Percentiles rank a stretch among this genome's conserved stretches.
Conservation (phyloP, 1,140 invertebrate genomes). For the Radopholus similis region DNA sequence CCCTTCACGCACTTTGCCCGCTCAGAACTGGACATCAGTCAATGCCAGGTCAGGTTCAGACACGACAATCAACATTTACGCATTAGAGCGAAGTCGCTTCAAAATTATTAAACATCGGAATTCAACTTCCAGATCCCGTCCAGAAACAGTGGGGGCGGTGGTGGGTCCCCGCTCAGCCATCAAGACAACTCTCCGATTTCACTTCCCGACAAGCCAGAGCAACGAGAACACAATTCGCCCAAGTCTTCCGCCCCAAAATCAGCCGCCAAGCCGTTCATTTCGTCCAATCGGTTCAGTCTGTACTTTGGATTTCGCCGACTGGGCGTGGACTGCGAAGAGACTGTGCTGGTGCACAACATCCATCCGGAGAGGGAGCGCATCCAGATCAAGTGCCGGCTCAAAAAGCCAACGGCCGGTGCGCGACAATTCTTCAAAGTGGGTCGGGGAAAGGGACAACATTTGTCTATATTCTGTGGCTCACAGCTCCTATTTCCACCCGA, state of each 20-base stretch:
- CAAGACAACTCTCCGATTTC: not conserved
- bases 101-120: too few relatives aligned
- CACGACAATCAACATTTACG: too few relatives aligned
- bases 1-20: too few relatives aligned
- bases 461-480: not conserved
- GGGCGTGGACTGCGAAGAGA: slow-evolving; percentile 9
- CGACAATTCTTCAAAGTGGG: not conserved
- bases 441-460: not conserved
- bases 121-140: not conserved
- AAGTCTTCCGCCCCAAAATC: not conserved
- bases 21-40: slow-evolving; percentile 7
- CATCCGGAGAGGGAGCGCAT: slow-evolving; percentile 2
- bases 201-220: not conserved
- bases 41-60: too few relatives aligned
- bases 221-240: not conserved
- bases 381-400: not conserved
- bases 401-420: not conserved
- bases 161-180: too few relatives aligned
- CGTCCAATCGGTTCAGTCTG: not conserved
- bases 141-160: not conserved
- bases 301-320: slow-evolving; percentile 16
- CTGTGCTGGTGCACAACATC: slow-evolving; percentile 1
- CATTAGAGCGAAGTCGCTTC: too few relatives aligned
- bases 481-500: not conserved
- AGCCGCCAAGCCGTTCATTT: not conserved